Base-by-base conservation (phyloP, 2,113 vertebrate genomes). In the Picathartes gymnocephalus region DNA sequence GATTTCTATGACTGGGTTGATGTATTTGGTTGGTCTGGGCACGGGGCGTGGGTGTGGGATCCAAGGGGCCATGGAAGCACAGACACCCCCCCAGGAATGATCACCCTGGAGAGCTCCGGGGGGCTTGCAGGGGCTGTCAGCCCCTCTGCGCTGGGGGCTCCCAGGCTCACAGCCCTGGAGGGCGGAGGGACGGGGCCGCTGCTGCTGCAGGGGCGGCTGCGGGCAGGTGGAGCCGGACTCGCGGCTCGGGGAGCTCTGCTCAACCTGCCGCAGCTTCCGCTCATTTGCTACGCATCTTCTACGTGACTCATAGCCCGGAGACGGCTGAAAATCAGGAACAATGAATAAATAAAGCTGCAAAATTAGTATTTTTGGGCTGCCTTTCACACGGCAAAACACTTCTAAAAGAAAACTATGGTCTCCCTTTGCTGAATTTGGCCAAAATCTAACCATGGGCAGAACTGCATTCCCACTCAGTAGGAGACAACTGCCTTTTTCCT, bases 231-330 rank as follows among this genome's bases (percentile, higher is more conserved):
- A 60, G 72, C 65, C 8, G 78, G 42, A 15, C 5, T 2, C 51
- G 33, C 4, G 13, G 79, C 78, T 48, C 22, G 1, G 31, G 47
- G 48, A 56, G 64, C 62, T 56, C 16, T 1, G 61, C 5, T 47
- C 1, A 83, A 50, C 48, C 80, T 7, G 76, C 77, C 77, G 47
- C 82, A 0, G 51, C 92, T 31, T 15, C 81, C 5, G 21, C 1
- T 54, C 77, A 13, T 79, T 47, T 33, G 35, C 77, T 48, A 0
- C 37, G 89, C 86, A 35, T 48, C 77, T 40, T 1, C 91, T 95
- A 5, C 91, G 92, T 96, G 93, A 96, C 92, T 96, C 91, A 93
- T 68, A 24, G 30, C 86, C 39, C 91, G 13, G 86, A 71, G 69
- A 30, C 42, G 51, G 92, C 86, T 91, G 80, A 8, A 74, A 84